Conservation (phyloP, 2,113 vertebrate species). For the Psilopsiagon aymara region DNA sequence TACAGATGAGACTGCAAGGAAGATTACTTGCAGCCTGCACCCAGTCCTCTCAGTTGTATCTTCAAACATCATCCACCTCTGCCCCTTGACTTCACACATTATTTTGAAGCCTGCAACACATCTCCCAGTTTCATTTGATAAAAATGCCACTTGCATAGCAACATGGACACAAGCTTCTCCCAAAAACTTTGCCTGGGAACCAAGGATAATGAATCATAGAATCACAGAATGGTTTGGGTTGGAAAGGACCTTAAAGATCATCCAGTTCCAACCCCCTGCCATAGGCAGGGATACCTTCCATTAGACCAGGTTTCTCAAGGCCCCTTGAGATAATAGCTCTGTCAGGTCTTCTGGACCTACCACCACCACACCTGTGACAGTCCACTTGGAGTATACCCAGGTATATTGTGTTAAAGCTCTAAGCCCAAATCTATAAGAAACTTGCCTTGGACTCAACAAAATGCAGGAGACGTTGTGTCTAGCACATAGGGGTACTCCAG, state of each 20-base stretch:
- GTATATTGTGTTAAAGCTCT: neutral
- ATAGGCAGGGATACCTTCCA: neutral
- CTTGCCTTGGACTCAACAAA: neutral
- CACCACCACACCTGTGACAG: neutral
- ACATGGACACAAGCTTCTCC: neutral
- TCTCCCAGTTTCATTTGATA: neutral
- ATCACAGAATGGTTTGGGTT: neutral
- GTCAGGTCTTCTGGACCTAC: neutral
- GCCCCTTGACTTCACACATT: neutral
- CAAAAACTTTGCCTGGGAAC: neutral
- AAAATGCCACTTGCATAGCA: neutral
- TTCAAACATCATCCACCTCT: neutral
- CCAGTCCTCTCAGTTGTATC: neutral
- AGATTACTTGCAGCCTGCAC: neutral
- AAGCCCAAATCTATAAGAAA: neutral
- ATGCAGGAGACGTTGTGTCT: neutral
- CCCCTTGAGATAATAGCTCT: neutral
- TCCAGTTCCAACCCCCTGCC: neutral
- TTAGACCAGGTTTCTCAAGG: neutral
- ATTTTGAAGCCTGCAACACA: neutral
- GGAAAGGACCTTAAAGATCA: neutral
- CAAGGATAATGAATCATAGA: neutral
- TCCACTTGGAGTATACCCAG: neutral
- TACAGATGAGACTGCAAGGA: neutral
- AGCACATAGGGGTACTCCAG: neutral